Evolutionary conservation across 2,797 vertebrate genomes (phyloP).

Genomic region (Cyclura pinguis): DNA sequence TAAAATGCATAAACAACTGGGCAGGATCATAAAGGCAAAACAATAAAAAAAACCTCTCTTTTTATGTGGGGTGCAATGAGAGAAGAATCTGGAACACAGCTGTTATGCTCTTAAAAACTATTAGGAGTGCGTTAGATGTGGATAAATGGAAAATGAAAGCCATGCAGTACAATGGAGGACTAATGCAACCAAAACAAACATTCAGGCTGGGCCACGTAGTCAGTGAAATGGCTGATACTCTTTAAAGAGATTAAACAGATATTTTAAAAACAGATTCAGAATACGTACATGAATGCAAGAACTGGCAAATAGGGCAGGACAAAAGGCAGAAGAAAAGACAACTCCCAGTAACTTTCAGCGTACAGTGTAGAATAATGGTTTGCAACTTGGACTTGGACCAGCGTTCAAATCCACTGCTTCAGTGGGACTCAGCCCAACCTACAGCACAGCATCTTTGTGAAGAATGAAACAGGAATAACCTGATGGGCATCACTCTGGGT

Average conservation of each 20-base stretch:
- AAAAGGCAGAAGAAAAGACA: too few relatives aligned
- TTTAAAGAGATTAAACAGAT: background rate
- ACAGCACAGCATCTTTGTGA: background rate
- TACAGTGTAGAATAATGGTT: background rate
- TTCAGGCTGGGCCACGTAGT: background rate
- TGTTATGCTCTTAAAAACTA: background rate
- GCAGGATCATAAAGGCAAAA: background rate
- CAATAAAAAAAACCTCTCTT: background rate
- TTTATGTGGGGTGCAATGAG: too few relatives aligned
- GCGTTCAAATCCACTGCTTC: background rate
- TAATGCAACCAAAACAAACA: background rate
- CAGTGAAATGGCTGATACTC: background rate
- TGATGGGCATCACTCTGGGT: background rate
- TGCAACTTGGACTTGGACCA: too few relatives aligned
- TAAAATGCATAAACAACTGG: constrained; percentile 22
- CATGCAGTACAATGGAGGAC: background rate
- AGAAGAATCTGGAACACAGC: constrained; percentile 3
- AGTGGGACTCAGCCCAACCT: background rate
- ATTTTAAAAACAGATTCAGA: background rate
- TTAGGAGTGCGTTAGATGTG: background rate
- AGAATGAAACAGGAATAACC: background rate
- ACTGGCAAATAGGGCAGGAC: background rate
- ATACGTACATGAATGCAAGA: background rate
- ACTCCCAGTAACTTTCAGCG: background rate
- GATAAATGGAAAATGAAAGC: background rate